Conservation (phyloP, 2,888 invertebrate genomes). For the Meteorus colon region DNA sequence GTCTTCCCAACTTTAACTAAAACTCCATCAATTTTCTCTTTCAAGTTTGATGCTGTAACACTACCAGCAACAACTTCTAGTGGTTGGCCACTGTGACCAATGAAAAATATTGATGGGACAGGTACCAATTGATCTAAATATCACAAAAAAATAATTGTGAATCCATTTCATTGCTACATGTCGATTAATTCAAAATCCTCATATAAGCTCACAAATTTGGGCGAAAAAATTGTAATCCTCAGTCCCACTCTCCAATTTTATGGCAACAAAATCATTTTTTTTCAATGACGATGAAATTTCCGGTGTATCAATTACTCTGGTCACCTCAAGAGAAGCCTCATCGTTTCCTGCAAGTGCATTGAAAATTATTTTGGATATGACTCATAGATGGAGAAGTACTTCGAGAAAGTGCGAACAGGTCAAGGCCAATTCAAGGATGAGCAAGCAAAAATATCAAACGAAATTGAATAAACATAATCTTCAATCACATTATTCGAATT, state of each 20-base stretch:
- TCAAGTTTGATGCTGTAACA: conserved; percentile 78
- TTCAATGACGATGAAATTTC: conserved; percentile 77
- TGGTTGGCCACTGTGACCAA: conserved; percentile 86
- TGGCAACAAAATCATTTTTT: conserved; percentile 81
- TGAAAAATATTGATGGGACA: conserved; percentile 90
- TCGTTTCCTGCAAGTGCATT: conserved; percentile 79
- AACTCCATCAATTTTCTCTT: conserved; percentile 80
- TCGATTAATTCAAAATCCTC: conserved; percentile 2
- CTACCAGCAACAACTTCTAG: conserved; percentile 84
- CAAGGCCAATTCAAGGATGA: conserved; percentile 38
- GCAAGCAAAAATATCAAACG: conserved; percentile 42
- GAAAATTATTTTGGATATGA: conserved; percentile 5
- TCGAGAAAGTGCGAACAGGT: conserved; percentile 2
- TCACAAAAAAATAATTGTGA: conserved; percentile 23
- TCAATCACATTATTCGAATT: background rate
- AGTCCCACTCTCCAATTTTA: conserved; percentile 84
- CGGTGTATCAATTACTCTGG: conserved; percentile 77
- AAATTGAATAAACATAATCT: background rate
- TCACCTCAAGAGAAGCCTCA: conserved; percentile 81
- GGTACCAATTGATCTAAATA: conserved; percentile 82
- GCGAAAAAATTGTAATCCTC: conserved; percentile 86
- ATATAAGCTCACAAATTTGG: conserved; percentile 87
- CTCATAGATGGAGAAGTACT: conserved; percentile 12
- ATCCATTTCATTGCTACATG: background rate
- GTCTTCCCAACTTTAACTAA: conserved; percentile 75